These are phyloP conservation scores for Erinaceus europaeus DNA, from an alignment of 2,113 vertebrate genomes.

Conservation along the genomic window DNA sequence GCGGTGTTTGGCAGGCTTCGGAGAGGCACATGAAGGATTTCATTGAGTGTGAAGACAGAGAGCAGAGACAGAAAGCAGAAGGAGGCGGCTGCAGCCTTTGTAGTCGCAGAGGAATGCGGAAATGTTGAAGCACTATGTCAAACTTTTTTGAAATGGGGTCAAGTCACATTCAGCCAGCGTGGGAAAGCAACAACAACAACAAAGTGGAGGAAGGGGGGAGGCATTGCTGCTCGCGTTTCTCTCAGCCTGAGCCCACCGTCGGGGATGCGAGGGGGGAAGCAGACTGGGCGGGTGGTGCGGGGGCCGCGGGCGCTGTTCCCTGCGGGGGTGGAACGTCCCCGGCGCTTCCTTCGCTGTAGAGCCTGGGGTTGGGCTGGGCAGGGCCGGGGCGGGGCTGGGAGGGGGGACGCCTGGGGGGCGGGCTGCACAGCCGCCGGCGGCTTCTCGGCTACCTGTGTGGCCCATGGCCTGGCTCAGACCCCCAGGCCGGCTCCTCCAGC, in stretches of 20 bases:
- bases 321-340: slow-evolving; percentile 66
- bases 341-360: slow-evolving; percentile 33
- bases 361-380: slow-evolving; percentile 50
- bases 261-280: slow-evolving; percentile 33
- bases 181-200: slow-evolving; percentile 89
- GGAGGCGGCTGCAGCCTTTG: slow-evolving; percentile 95
- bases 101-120: slow-evolving; percentile 99
- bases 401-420: slow-evolving; percentile 79
- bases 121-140: slow-evolving; percentile 98
- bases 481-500: slow-evolving; percentile 45
- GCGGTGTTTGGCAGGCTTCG: slow-evolving; percentile 81
- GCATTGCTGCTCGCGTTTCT: slow-evolving; percentile 75
- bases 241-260: slow-evolving; percentile 72
- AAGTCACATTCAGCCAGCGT: slow-evolving; percentile 98
- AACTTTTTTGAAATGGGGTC: slow-evolving; percentile 98
- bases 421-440: slow-evolving; percentile 63
- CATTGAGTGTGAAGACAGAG: slow-evolving; percentile 91
- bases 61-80: slow-evolving; percentile 93
- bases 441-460: slow-evolving; percentile 97
- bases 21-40: slow-evolving; percentile 88
- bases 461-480: slow-evolving; percentile 78
- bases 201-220: slow-evolving; percentile 49
- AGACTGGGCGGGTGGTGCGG: slow-evolving; percentile 44
- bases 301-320: slow-evolving; percentile 59
- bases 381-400: slow-evolving; percentile 82